Conservation (phyloP, 2,797 vertebrate species). For the Crocidura indochinensis region DNA sequence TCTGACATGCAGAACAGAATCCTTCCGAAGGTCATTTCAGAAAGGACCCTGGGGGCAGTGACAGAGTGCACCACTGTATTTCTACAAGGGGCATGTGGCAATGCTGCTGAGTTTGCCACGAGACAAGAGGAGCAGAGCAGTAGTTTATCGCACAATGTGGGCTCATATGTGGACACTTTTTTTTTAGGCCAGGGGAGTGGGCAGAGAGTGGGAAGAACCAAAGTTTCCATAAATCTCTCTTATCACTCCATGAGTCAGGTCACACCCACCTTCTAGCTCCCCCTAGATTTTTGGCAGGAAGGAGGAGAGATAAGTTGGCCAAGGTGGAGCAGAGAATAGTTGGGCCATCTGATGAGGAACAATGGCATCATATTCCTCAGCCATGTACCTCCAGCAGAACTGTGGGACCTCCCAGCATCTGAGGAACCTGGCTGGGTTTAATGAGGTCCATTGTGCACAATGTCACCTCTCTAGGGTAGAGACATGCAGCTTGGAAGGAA, state of each 20-base stretch:
- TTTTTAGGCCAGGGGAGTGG: constrained; percentile 26
- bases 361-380: neutral
- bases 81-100: neutral
- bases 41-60: constrained; percentile 28
- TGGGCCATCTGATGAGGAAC: neutral
- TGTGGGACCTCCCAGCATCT: neutral
- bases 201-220: constrained; percentile 14
- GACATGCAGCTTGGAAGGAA: neutral
- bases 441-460: neutral
- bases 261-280: neutral
- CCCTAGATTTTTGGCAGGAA: constrained; percentile 57
- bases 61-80: neutral
- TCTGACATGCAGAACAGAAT: constrained; percentile 59
- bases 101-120: neutral
- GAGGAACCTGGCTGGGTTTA: neutral
- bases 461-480: neutral
- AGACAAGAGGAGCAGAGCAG: accelerated
- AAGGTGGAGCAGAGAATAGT: constrained; percentile 19
- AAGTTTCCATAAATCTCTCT: neutral
- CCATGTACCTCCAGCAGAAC: neutral
- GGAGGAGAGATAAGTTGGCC: neutral
- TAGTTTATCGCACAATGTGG: neutral
- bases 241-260: neutral
- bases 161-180: neutral
- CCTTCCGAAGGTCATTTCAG: neutral